phyloP scores from a whole-genome alignment of 2,888 invertebrate species.

The Aradus depressus region DNA sequence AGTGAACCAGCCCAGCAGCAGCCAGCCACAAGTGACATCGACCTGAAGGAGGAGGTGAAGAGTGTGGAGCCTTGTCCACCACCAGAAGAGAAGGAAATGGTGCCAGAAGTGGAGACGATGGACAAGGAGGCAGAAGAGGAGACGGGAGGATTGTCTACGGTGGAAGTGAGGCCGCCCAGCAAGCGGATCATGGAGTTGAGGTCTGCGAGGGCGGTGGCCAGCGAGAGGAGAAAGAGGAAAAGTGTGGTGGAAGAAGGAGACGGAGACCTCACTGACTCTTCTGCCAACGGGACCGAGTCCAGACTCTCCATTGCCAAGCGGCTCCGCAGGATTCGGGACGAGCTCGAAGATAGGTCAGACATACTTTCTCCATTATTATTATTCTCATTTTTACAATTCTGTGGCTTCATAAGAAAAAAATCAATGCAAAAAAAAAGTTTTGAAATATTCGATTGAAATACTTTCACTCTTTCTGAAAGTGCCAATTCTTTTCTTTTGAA shows the following conservation, averaged over 20 bases:
- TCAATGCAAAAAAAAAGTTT: no score
- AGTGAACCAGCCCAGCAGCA: constrained; percentile 7
- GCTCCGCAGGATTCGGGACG: constrained; percentile 40
- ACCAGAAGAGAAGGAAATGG: constrained; percentile 2
- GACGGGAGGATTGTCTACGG: neutral
- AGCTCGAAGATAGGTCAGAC: constrained; percentile 37
- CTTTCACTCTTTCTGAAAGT: neutral
- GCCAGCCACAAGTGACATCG: no score
- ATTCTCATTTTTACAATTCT: neutral
- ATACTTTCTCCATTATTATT: neutral
- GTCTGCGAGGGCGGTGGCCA: constrained; percentile 23
- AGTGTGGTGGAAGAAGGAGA: constrained; percentile 11
- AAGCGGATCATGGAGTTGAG: constrained; percentile 25
- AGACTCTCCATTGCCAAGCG: constrained; percentile 42
- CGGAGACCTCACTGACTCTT: constrained; percentile 19
- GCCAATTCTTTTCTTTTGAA: no score
- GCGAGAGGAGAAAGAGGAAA: constrained; percentile 27
- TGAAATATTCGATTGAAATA: constrained; percentile 1
- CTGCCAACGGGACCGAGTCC: constrained; percentile 23
- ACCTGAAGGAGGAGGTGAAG: no score
- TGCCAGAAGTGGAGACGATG: neutral
- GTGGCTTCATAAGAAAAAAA: no score
- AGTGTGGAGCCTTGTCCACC: no score
- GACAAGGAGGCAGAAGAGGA: constrained; percentile 4
- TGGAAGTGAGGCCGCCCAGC: constrained; percentile 23